Base-by-base conservation (phyloP, 1,140 invertebrate genomes). In the Pygmarrhopalites habei region DNA sequence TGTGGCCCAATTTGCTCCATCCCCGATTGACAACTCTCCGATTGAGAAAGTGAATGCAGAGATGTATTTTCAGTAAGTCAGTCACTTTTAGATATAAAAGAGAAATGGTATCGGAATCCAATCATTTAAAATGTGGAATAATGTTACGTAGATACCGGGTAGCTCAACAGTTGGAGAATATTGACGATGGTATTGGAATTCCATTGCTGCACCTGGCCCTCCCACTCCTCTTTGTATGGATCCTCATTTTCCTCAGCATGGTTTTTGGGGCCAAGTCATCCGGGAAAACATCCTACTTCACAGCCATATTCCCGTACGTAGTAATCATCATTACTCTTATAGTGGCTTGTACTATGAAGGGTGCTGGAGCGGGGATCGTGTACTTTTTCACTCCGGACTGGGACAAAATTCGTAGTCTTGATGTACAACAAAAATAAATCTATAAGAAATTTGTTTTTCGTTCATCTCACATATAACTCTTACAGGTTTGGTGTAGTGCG, bases 311-410 rank as follows among this genome's bases (percentile, higher is more conserved):
- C 64, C 81, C 81, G 1, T 82, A 81, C 64, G 70, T 78, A 5
- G 75, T 81, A 29, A 70, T 81, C 23, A 26, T 76, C 3, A 74
- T 77, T 25, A 62, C 81, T 1, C 71, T 82, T 35, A 65, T 78
- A 30, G 70, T 78, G 29, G 77, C 78, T 23, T 65, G 78, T 3
- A 75, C 76, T 14, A 58, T 79, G 23, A 68, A 74, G 28, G 79
- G 79, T 7, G 76, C 77, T 5, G n/a, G 19, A 12, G 69, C 72
- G 19, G 79, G 79, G 7, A 63, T 92, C 26, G 70, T 84, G 0
- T 90, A 86, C 72, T 88, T 89, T 70, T 74, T 89, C 21, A 83
- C 78, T 17, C 86, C 86, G 0, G 74, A 85, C 53, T 88, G 86
- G 86, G 70, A 78, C 2, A 81, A 83, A 67, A n/a, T n/a, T n/a